phyloP scores from a whole-genome alignment of 2,113 vertebrate species.

The Aphelocoma coerulescens region DNA sequence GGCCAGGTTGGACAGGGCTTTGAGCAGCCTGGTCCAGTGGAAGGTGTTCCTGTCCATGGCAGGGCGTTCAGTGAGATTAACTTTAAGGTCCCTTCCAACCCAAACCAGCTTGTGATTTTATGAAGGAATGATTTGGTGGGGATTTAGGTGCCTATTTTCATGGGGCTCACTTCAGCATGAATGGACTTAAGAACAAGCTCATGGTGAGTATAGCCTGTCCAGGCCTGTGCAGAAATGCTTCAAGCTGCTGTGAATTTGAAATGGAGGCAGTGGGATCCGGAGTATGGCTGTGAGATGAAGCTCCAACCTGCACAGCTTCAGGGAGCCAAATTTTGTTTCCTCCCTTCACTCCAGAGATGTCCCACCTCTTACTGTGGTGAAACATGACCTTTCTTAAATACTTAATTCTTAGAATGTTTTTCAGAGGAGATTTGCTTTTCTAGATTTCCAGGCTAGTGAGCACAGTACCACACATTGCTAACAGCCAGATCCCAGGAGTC shows the following conservation, averaged over 20 bases:
- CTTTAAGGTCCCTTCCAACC: neutral
- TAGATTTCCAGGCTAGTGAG: neutral
- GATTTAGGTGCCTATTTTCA: neutral
- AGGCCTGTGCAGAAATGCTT: neutral
- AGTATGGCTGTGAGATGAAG: neutral
- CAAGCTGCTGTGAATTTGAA: neutral
- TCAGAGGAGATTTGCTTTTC: neutral
- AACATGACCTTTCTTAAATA: neutral
- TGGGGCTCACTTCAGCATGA: neutral
- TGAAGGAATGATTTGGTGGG: accelerated
- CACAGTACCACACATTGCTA: neutral
- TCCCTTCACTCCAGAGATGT: neutral
- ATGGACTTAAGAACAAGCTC: neutral
- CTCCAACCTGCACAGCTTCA: neutral
- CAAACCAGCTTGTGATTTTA: accelerated
- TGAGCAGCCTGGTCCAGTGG: neutral
- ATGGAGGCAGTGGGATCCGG: neutral
- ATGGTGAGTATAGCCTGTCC: accelerated
- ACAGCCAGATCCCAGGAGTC: accelerated
- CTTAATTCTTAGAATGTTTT: neutral
- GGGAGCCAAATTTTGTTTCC: neutral
- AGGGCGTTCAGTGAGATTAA: neutral
- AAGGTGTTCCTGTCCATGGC: neutral
- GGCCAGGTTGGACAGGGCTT: neutral
- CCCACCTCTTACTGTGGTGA: neutral